phyloP scores from a whole-genome alignment of 2,888 invertebrate genomes.

The Nebria brevicollis region DNA sequence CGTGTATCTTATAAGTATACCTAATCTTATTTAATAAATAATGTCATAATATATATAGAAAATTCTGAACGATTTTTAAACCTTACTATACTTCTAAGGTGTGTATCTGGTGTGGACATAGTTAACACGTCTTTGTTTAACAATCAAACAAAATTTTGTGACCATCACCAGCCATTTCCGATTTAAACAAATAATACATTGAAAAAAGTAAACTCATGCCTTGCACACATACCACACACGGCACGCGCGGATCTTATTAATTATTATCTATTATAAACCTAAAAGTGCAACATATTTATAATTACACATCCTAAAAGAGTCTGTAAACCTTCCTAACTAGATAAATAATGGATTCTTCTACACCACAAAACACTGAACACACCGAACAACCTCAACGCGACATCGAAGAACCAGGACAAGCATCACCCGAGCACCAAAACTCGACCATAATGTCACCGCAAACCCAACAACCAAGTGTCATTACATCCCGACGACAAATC shows the following conservation, averaged over 20 bases:
- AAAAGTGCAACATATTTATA: background rate
- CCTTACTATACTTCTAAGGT: background rate
- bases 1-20: no score
- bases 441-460: background rate
- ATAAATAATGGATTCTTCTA: background rate
- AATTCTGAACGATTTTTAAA: background rate
- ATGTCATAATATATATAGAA: background rate
- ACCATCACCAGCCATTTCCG: constrained; percentile 24
- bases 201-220: constrained; percentile 21
- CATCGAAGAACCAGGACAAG: constrained; percentile 44
- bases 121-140: constrained; percentile 41
- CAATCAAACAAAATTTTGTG: constrained; percentile 28
- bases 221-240: constrained; percentile 16
- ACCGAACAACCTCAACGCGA: constrained; percentile 49
- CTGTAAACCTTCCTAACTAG: background rate
- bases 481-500: constrained; percentile 68
- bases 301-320: background rate
- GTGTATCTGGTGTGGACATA: constrained; percentile 26
- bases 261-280: background rate
- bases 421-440: background rate
- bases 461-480: constrained; percentile 58
- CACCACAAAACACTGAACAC: constrained; percentile 35
- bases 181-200: constrained; percentile 33
- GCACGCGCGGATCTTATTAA: background rate
- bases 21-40: background rate